Evolutionary conservation across 1,140 invertebrate genomes (phyloP).

Genomic region (Pachyrhynchus sulphureomaculatus): DNA sequence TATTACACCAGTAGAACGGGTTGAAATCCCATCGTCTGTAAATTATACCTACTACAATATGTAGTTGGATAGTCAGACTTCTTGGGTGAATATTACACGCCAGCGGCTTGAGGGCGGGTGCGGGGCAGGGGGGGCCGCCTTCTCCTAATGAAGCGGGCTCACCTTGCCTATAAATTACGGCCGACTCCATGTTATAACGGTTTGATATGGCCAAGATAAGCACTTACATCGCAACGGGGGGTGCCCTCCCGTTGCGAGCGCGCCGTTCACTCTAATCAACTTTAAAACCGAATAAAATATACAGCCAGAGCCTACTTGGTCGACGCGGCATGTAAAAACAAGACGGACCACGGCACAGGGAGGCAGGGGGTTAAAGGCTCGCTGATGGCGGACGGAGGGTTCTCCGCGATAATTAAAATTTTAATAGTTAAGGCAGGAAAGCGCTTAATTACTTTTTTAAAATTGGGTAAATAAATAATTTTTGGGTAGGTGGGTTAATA

Average conservation of each 20-base stretch:
- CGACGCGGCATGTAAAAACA: constrained; percentile 26
- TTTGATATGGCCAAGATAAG: constrained; percentile 52
- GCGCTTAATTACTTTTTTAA: constrained; percentile 20
- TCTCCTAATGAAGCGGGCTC: constrained; percentile 51
- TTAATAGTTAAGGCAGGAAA: constrained; percentile 23
- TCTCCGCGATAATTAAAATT: constrained; percentile 28
- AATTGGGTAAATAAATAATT: constrained; percentile 23
- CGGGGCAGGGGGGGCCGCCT: constrained; percentile 31
- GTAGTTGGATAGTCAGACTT: constrained; percentile 18
- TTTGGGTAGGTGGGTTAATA: not conserved
- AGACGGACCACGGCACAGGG: constrained; percentile 8
- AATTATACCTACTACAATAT: constrained; percentile 16
- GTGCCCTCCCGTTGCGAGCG: constrained; percentile 44
- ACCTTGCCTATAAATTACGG: constrained; percentile 52
- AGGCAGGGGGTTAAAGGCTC: constrained; percentile 11
- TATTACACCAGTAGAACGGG: not conserved
- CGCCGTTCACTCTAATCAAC: constrained; percentile 49
- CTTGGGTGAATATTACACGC: constrained; percentile 33
- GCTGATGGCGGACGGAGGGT: constrained; percentile 15
- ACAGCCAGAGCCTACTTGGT: constrained; percentile 28
- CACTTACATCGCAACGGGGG: constrained; percentile 48
- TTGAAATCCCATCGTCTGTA: constrained; percentile 13
- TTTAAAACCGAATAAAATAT: constrained; percentile 50
- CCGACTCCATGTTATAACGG: constrained; percentile 50
- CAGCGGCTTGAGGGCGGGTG: constrained; percentile 12